A percentile compares a stretch with the other conserved stretches of the same genome.
phyloP scores from a whole-genome alignment of 1,140 invertebrate species.

The Bicyclus anynana region DNA sequence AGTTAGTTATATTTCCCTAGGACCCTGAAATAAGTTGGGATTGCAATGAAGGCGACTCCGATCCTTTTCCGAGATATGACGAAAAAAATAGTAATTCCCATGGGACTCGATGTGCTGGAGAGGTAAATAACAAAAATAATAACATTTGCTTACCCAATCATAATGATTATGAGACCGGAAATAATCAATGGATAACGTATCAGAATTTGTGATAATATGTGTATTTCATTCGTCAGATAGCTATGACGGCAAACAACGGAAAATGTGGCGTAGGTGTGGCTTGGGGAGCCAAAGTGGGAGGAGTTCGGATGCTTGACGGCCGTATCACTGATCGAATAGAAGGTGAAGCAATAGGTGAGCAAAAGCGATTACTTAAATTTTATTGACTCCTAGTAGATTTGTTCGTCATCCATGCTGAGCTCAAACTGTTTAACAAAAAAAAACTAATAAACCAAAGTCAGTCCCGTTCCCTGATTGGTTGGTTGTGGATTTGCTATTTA shows the following conservation, averaged over 20 bases:
- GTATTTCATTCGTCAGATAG: conserved; percentile 73
- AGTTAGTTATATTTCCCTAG: conserved; percentile 62
- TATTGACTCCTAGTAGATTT: conserved; percentile 46
- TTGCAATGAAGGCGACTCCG: conserved; percentile 85
- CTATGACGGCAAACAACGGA: conserved; percentile 90
- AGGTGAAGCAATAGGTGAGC: conserved; percentile 82
- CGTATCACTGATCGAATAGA: conserved; percentile 93
- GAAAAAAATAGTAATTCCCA: conserved; percentile 82
- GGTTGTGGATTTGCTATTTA: too few relatives aligned
- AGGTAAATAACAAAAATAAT: conserved; percentile 61
- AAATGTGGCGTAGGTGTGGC: conserved; percentile 93
- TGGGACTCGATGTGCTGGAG: conserved; percentile 91
- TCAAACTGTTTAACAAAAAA: conserved; percentile 33
- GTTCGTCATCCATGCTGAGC: conserved; percentile 57
- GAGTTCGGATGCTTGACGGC: conserved; percentile 94
- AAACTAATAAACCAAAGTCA: too few relatives aligned
- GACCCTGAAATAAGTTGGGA: conserved; percentile 92
- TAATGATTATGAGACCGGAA: too few relatives aligned
- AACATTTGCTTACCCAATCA: not conserved
- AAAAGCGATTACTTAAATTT: conserved; percentile 20
- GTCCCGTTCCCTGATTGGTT: too few relatives aligned
- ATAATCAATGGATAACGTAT: too few relatives aligned
- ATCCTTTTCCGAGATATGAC: conserved; percentile 87
- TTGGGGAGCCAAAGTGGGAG: conserved; percentile 88
- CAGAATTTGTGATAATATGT: too few relatives aligned